These are phyloP conservation scores for Sminthurinus aureus DNA, from an alignment of 2,888 invertebrate species.

Conservation along the genomic window DNA sequence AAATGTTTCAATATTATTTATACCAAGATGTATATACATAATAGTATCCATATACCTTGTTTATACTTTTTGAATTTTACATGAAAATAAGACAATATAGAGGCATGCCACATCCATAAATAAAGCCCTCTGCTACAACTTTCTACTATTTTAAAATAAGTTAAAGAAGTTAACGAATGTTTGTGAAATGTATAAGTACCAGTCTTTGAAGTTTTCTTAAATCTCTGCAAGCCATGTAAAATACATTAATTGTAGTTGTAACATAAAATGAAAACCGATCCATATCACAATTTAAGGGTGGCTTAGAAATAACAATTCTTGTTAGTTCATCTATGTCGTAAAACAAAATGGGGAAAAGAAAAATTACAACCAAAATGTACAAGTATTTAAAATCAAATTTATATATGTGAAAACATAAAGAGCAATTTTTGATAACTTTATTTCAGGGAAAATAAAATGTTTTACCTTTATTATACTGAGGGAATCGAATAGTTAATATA, in stretches of 20 bases:
- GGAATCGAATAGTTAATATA: slow-evolving; percentile 47
- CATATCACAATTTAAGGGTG: slow-evolving; percentile 59
- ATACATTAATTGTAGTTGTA: slow-evolving; percentile 82
- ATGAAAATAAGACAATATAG: too few species aligned
- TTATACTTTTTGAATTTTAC: too few species aligned
- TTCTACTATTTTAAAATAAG: not conserved
- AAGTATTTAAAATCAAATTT: too few species aligned
- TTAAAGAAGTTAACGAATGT: slow-evolving; percentile 56
- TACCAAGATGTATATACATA: not conserved
- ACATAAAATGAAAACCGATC: slow-evolving; percentile 79
- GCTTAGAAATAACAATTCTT: slow-evolving; percentile 52
- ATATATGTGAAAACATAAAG: too few species aligned
- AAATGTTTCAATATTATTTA: not conserved
- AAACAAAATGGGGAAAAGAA: not conserved
- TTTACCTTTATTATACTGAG: slow-evolving; percentile 48
- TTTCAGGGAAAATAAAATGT: not conserved
- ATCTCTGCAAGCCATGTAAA: slow-evolving; percentile 84
- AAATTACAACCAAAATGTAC: not conserved
- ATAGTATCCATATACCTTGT: too few species aligned
- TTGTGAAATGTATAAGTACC: slow-evolving; percentile 64
- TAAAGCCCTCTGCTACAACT: too few species aligned
- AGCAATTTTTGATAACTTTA: not conserved
- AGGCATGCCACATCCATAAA: too few species aligned
- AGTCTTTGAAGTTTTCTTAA: slow-evolving; percentile 82
- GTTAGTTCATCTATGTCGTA: slow-evolving; percentile 45